Conservation (phyloP, 1,140 invertebrate genomes). For the Cephus cinctus region DNA sequence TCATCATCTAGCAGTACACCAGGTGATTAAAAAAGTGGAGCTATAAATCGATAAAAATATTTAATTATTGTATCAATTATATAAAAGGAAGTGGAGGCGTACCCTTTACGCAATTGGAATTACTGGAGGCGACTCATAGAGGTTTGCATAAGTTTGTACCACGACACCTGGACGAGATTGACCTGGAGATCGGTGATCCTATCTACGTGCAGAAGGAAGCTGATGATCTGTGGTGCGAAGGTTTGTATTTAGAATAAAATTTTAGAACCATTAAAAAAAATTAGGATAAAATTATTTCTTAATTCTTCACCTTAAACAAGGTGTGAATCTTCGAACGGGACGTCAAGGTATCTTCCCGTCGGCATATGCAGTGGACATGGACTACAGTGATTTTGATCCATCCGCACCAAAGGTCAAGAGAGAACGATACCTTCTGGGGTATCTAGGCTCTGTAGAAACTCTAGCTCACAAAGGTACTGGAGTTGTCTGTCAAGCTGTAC, state of each 20-base stretch:
- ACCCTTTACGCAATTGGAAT: conserved; percentile 78
- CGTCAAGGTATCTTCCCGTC: conserved; percentile 94
- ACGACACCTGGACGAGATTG: conserved; percentile 91
- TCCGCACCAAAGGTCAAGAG: conserved; percentile 79
- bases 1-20: conserved; percentile 47
- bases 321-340: conserved; percentile 90
- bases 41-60: not conserved
- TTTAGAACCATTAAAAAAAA: too few relatives aligned
- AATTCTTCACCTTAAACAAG: conserved; percentile 52
- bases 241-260: conserved; percentile 48
- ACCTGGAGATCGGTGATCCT: conserved; percentile 95
- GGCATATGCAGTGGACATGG: conserved; percentile 94
- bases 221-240: conserved; percentile 98
- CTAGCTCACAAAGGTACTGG: conserved; percentile 88
- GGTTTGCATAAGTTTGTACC: conserved; percentile 95
- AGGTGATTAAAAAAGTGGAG: conserved; percentile 28
- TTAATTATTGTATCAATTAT: conserved; percentile 7
- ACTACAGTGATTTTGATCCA: conserved; percentile 92
- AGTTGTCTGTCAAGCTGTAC: conserved; percentile 84
- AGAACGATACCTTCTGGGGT: conserved; percentile 88
- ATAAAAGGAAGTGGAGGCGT: conserved; percentile 61
- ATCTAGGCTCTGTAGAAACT: conserved; percentile 95
- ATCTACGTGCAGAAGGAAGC: conserved; percentile 95
- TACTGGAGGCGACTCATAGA: conserved; percentile 92
- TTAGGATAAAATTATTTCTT: not conserved